A percentile compares a stretch with the other conserved stretches of the same genome.
Conservation (phyloP, 2,113 vertebrate species). For the Cyanocitta stelleri region DNA sequence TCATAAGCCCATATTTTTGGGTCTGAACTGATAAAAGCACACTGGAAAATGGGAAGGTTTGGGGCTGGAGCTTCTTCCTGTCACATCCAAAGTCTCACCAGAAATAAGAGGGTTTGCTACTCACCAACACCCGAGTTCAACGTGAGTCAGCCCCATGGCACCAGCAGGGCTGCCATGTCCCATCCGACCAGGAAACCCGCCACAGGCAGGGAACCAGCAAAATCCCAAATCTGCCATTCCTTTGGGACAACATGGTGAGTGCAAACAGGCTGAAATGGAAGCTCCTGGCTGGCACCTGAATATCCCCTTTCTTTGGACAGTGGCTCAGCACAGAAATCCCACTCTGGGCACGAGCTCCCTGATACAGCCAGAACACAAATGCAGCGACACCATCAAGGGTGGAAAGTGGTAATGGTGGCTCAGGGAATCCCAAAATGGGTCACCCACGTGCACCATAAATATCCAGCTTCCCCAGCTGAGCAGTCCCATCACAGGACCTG, state of each 20-base stretch:
- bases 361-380: fast-evolving
- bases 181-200: fast-evolving
- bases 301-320: fast-evolving
- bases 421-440: neutral
- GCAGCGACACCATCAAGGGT: neutral
- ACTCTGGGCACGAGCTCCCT: neutral
- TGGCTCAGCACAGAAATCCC: neutral
- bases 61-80: neutral
- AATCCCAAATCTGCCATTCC: neutral
- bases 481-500: neutral
- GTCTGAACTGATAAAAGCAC: neutral
- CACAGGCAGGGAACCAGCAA: neutral
- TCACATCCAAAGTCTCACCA: neutral
- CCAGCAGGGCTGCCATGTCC: neutral
- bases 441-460: neutral
- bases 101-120: neutral
- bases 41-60: neutral
- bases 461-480: neutral
- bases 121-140: neutral
- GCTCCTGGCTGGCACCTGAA: neutral
- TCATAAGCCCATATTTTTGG: neutral
- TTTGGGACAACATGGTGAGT: neutral
- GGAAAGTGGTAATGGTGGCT: fast-evolving
- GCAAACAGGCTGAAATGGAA: neutral
- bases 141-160: neutral